Base-by-base conservation (phyloP, 2,113 vertebrate genomes). In the Oriolus oriolus region DNA sequence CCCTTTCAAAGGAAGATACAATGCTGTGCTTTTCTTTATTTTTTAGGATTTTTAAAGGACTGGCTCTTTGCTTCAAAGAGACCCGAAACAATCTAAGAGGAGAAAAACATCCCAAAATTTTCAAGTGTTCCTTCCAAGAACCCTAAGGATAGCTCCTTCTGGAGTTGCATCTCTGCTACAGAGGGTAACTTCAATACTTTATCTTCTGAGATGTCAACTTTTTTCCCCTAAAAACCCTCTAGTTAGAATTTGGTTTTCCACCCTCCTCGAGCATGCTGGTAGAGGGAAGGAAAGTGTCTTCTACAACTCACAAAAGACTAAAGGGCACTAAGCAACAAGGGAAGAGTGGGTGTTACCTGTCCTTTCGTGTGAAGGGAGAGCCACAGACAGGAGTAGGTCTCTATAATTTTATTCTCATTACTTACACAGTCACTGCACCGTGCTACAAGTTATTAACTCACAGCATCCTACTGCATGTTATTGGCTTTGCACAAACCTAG, bases 331-430 rank as follows among this genome's bases (percentile, higher is more conserved):
- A 59, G 30, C 11, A 41, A 39, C 1, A 14, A 54, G 39, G 24
- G 64, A 92, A 26, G 9, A 57, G 50, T 5, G 15, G 49, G 30
- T 68, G 31, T n/a, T 31, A 53, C 27, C 76, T 75, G 64, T 42
- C 63, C 73, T 90, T 86, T 41, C 0, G 0, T 41, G 56, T 49
- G 80, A 90, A 94, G 56, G 90, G 86, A 95, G 71, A 94, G 65
- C 37, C 20, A 71, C 45, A 90, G 61, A 88, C 56, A 73, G 68
- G 33, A 78, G 35, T 33, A 85, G 16, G 56, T 64, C 59, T 92
- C 88, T 93, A 2, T n/a, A 31, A 84, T 70, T 92, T 96, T 93
- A 95, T 93, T 95, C 80, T 89, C 68, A 66, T 42, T 84, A 92
- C 64, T 84, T 93, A 92, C 84, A 89, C 45, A 88, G 71, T 80